phyloP scores from a whole-genome alignment of 2,113 vertebrate species.

The Lipotes vexillifer region DNA sequence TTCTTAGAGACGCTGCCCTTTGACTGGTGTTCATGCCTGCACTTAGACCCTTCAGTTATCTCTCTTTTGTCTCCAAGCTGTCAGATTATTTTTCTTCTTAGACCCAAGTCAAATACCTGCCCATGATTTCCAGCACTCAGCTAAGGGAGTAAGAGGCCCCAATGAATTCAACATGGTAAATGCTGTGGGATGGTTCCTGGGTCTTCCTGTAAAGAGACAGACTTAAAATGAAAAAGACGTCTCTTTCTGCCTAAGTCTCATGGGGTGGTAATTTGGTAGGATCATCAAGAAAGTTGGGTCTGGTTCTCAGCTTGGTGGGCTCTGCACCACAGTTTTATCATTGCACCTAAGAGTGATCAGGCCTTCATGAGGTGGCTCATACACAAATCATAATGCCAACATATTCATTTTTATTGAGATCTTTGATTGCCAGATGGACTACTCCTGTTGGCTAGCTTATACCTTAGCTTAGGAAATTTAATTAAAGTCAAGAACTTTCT shows the following conservation, averaged over 20 bases:
- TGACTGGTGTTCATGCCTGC: not conserved
- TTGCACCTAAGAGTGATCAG: not conserved
- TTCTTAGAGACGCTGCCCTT: not conserved
- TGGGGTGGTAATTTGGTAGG: not conserved
- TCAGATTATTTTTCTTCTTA: not conserved
- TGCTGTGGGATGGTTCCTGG: not conserved
- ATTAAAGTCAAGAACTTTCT: not conserved
- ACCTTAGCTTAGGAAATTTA: not conserved
- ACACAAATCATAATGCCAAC: not conserved
- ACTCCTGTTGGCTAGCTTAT: not conserved
- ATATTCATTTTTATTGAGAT: not conserved
- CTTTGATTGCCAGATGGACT: not conserved
- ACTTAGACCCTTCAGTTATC: not conserved
- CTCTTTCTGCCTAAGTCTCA: not conserved
- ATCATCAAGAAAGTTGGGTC: not conserved
- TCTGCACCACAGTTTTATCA: not conserved
- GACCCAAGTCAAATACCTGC: not conserved
- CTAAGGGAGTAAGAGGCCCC: not conserved
- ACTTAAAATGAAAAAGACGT: not conserved
- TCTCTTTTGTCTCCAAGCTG: constrained; percentile 2
- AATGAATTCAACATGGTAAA: not conserved
- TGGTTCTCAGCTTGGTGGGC: not conserved
- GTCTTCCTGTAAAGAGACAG: not conserved
- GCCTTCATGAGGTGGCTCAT: not conserved
- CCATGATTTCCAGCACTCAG: not conserved